Percentiles rank a stretch among this genome's conserved stretches.
Conservation (phyloP, 2,797 vertebrate genomes). For the Odontamblyopus rebecca region DNA sequence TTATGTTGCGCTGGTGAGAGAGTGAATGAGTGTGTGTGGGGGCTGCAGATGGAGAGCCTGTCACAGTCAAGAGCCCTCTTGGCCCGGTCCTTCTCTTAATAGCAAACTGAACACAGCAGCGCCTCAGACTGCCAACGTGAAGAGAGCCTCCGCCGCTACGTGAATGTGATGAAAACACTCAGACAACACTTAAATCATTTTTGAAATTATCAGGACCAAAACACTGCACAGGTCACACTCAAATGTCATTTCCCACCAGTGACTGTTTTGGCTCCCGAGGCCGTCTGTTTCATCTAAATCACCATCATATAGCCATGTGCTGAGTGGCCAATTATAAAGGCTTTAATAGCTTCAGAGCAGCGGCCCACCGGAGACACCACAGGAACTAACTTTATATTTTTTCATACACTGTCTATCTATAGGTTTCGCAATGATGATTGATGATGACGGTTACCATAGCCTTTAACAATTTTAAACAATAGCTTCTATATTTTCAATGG, state of each 20-base stretch:
- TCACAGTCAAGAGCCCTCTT: slow-evolving; percentile 68
- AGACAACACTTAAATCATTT: slow-evolving; percentile 45
- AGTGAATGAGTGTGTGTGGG: slow-evolving; percentile 31
- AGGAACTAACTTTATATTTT: not conserved
- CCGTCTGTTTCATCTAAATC: slow-evolving; percentile 1
- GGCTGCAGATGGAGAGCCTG: slow-evolving; percentile 65
- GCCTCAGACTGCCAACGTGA: slow-evolving; percentile 21
- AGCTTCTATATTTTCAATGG: too few relatives aligned
- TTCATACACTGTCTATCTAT: not conserved
- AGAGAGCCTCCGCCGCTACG: slow-evolving; percentile 24
- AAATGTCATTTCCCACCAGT: slow-evolving; percentile 19
- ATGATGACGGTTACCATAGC: too few relatives aligned
- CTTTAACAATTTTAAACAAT: too few relatives aligned
- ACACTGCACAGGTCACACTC: slow-evolving; percentile 13
- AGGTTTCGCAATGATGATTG: not conserved
- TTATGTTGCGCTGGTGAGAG: slow-evolving; percentile 30
- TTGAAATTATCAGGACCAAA: slow-evolving; percentile 30
- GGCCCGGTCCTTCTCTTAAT: slow-evolving; percentile 56
- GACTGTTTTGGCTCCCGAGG: slow-evolving; percentile 13
- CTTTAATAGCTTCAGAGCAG: not conserved
- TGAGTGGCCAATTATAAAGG: slow-evolving; percentile 8
- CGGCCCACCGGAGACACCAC: not conserved
- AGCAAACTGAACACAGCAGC: slow-evolving; percentile 50
- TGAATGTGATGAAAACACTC: slow-evolving; percentile 55
- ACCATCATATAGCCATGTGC: slow-evolving; percentile 8